Evolutionary conservation across 2,113 vertebrate genomes (phyloP), one percentile per base, ranked within the genome.

Genomic region (Psittacula cyanocephala): DNA sequence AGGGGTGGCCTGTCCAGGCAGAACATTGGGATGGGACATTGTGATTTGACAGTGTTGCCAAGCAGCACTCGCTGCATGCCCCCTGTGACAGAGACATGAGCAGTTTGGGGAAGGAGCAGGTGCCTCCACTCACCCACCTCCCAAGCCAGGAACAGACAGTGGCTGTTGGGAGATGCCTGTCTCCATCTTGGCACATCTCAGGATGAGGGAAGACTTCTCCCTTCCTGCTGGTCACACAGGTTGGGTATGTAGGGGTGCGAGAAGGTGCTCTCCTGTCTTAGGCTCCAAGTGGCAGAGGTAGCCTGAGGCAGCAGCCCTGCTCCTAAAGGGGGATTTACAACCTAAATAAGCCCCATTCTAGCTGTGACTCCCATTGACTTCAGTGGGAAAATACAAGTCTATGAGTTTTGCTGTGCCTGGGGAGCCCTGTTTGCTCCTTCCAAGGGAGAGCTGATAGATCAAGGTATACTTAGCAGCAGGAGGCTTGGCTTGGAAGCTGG

Each of bases 61-160:
- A 60, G 59, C 60, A 86, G 68, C 8, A 2, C 52, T 63, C 2
- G 4, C n/a, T 63, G 70, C 65, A n/a, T 13, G 1, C 7, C 46
- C n/a, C 25, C 53, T 23, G 72, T 2, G 6, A 46, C 31, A 29
- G n/a, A 1, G 4, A 2, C 6, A 10, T 0, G 0, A 22, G 75
- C 23, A 5, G 19, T 28, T 4, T 50, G 60, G 53, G 68, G 46
- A 70, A 65, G 86, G 53, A 72, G 20, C 1, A 2, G 29, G 22
- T 19, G 10, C 9, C 41, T 86, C 55, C 4, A 6, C 25, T 67
- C 22, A 29, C 57, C 65, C 28, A 3, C 24, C 3, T 6, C 25
- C 53, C 31, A n/a, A 47, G 39, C 33, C 31, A 22, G 17, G 59
- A 33, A 44, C 11, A 22, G 1, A 3, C 29, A 28, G n/a, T 0